phyloP scores from a whole-genome alignment of 2,888 invertebrate genomes.

The Nezara viridula region DNA sequence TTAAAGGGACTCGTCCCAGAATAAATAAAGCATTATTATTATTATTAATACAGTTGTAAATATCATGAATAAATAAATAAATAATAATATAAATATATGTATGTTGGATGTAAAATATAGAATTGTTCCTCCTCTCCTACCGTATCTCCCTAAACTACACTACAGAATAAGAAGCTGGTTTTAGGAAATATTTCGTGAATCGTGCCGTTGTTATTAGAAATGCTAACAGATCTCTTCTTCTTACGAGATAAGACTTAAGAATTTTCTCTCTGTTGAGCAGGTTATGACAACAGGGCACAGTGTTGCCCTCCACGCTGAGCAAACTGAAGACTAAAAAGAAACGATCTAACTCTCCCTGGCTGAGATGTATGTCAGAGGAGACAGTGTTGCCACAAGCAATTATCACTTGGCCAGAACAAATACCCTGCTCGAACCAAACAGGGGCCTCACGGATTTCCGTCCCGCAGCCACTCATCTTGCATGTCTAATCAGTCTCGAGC shows the following conservation, averaged over 20 bases:
- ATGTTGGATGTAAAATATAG: no score
- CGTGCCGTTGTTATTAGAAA: not conserved
- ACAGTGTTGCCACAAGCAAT: constrained; percentile 54
- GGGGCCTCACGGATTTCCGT: constrained; percentile 43
- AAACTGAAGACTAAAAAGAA: constrained; percentile 50
- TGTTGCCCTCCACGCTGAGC: constrained; percentile 49
- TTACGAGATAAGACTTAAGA: not conserved
- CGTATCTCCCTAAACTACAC: no score
- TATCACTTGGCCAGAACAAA: not conserved
- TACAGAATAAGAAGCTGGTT: not conserved
- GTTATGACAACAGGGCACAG: constrained; percentile 55
- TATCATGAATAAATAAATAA: no score
- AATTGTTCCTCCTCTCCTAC: no score
- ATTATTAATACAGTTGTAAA: no score
- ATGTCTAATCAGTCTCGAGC: not conserved
- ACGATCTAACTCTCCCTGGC: constrained; percentile 41
- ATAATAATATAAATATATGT: no score
- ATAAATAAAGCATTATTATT: no score
- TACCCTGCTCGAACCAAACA: not conserved
- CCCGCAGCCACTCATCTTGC: not conserved
- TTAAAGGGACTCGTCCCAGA: no score
- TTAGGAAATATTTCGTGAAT: not conserved
- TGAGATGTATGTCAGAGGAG: constrained; percentile 54
- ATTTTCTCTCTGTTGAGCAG: constrained; percentile 47
- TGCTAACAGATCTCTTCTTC: constrained; percentile 6